A percentile compares a stretch with the other conserved stretches of the same genome.
phyloP scores from a whole-genome alignment of 2,113 vertebrate genomes.

The Alligator sinensis region DNA sequence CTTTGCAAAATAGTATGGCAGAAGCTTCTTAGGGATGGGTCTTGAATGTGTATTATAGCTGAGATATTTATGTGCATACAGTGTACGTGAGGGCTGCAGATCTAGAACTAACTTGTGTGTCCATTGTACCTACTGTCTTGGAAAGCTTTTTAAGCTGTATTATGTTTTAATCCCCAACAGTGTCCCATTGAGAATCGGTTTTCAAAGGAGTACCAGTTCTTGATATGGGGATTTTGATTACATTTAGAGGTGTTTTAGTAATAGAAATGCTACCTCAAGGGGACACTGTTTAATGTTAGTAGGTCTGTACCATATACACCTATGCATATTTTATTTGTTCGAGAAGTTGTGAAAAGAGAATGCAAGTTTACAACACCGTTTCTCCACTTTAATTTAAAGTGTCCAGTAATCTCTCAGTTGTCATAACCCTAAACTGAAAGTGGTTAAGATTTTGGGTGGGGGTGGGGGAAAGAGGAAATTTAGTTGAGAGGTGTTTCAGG shows the following conservation, averaged over 20 bases:
- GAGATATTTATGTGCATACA: constrained; percentile 76
- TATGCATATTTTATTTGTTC: constrained; percentile 70
- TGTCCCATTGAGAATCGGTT: constrained; percentile 76
- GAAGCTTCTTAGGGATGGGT: constrained; percentile 78
- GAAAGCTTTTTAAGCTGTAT: constrained; percentile 74
- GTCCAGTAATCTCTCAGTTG: constrained; percentile 70
- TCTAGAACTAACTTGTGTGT: constrained; percentile 74
- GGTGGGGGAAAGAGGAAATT: constrained; percentile 67
- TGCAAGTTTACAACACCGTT: constrained; percentile 69
- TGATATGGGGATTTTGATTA: constrained; percentile 68
- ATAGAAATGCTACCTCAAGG: constrained; percentile 82
- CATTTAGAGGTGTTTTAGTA: constrained; percentile 70
- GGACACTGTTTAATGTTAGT: constrained; percentile 68
- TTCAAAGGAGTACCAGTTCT: constrained; percentile 57
- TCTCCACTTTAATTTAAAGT: constrained; percentile 48
- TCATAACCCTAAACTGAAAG: constrained; percentile 68
- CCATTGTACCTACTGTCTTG: constrained; percentile 77
- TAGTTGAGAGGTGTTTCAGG: constrained; percentile 69
- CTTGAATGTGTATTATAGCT: constrained; percentile 74
- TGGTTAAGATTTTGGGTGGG: constrained; percentile 70
- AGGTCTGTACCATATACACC: constrained; percentile 72
- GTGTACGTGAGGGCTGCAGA: constrained; percentile 73
- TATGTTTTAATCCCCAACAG: constrained; percentile 58
- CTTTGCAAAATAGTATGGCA: constrained; percentile 77
- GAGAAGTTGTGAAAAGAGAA: constrained; percentile 29